Evolutionary conservation across 2,888 invertebrate genomes (phyloP).

Genomic region (Drosophila subquinaria): DNA sequence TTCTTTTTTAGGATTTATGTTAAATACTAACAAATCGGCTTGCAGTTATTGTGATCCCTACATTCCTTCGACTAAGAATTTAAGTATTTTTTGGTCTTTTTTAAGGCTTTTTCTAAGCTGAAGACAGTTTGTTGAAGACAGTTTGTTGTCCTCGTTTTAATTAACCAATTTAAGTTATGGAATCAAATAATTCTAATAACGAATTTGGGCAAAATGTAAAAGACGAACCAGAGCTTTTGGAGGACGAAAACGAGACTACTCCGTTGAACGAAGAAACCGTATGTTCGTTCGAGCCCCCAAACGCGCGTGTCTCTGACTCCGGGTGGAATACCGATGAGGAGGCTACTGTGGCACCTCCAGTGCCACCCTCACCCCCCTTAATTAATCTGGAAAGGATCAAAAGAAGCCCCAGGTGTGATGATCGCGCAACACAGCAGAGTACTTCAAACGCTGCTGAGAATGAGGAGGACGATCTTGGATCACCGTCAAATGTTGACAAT

Average conservation of each 20-base stretch:
- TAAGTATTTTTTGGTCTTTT: slow-evolving; percentile 6
- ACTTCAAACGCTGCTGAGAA: neutral
- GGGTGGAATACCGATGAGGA: neutral
- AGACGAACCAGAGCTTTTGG: neutral
- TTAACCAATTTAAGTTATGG: neutral
- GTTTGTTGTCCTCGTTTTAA: neutral
- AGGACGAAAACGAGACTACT: slow-evolving; percentile 19
- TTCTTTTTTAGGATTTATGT: neutral
- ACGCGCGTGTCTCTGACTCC: no score
- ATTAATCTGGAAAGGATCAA: neutral
- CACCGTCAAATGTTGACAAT: neutral
- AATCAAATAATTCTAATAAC: neutral
- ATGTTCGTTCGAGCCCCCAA: neutral
- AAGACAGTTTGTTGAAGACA: neutral
- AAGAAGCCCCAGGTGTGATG: neutral
- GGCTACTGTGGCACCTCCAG: no score
- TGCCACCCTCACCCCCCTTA: neutral
- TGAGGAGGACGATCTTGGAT: neutral
- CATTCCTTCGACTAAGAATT: neutral
- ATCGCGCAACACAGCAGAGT: neutral
- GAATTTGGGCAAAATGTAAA: neutral
- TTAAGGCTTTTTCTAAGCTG: neutral
- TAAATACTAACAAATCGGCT: neutral
- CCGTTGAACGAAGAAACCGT: slow-evolving; percentile 13
- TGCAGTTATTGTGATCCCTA: neutral